Evolutionary conservation across 2,888 invertebrate genomes (phyloP), one percentile per base, ranked within the genome.

Genomic region (Sesia apiformis): DNA sequence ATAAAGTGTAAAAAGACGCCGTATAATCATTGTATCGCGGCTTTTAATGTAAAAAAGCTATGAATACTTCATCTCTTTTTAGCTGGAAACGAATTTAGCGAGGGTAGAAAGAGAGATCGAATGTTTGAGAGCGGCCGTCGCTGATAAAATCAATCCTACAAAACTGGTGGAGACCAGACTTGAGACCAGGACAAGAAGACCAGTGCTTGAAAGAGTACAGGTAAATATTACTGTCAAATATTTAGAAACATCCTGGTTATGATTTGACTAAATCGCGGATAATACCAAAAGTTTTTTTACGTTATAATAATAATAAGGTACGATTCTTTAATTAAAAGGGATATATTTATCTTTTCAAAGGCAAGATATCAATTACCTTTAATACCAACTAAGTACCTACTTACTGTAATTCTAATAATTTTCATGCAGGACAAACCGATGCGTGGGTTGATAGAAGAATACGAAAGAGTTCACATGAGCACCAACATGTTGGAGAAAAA

Each of bases 131-230:
- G 93, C 93, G 39, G 93, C 96, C 0, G 87, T 96, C 3, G 84
- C 92, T 3, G 94, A 93, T 58, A 97, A 97, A 86, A 93, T 92
- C 4, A 93, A 95, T 69, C 93, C 93, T 0, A 90, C 94, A 49
- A 97, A 97, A 75, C 85, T 97, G 63, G 96, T 95, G 4, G 96
- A 98, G 81, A 97, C 97, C 0, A 91, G 97, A 53, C 89, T 97
- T 53, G 97, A 97, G 76, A 96, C 94, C 71, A 90, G 96, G 53
- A 93, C 93, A 0, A 93, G 94, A 73, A 90, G 97, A 53, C 93
- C 94, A 0, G 94, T 94, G 8, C 92, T 93, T 56, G 97, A 97
- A 72, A 81, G 86, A 65, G 88, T 89, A 3, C 81, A 81, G 70
- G 84, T 80, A 61, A 61, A 54, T 23, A 23, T 2, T 23, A 23